Base-by-base conservation (phyloP, 2,797 vertebrate genomes). In the Vireo griseus region DNA sequence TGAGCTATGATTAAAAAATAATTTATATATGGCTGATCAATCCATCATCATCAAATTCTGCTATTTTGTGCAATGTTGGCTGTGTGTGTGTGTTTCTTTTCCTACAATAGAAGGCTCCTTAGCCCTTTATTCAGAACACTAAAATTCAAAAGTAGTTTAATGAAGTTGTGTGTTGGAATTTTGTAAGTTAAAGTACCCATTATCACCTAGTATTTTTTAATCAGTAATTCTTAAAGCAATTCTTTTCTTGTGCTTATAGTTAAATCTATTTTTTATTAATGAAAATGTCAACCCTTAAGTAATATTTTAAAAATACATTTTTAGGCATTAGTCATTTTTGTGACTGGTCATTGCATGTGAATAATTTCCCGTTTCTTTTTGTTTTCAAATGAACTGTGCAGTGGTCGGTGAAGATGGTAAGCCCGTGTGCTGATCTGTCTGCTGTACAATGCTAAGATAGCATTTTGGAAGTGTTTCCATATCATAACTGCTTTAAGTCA, bases 341-440 rank as follows among this genome's bases (percentile, higher is more conserved):
- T 96, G 84, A 95, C 84, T 96, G 92, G 94, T 96, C 61, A 5
- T 97, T 97, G 96, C 97, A 94, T 97, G 85, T 97, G 75, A 98
- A 87, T 98, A 98, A 98, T 97, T 97, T 98, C 91, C 97, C 98
- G 95, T 98, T 98, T 98, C 97, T 98, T 98, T 98, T 96, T 98
- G 97, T 98, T 98, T 98, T 97, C 98, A 98, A 95, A 97, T 98
- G 97, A 98, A 98, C 98, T 97, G 96, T 97, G 97, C 99, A 99
- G 99, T 99, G 99, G 99, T 99, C 98, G 93, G 95, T 98, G 94
- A 99, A 99, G 98, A 98, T 98, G 99, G 99, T 99, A 98, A 99
- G 98, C 98, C 96, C 82, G 93, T 97, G 97, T 98, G 97, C 98
- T 97, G 97, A 97, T 98, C 95, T 98, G 90, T 98, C 97, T 98